Conservation (phyloP, 2,888 invertebrate species). For the Epistrophella euchroma region DNA sequence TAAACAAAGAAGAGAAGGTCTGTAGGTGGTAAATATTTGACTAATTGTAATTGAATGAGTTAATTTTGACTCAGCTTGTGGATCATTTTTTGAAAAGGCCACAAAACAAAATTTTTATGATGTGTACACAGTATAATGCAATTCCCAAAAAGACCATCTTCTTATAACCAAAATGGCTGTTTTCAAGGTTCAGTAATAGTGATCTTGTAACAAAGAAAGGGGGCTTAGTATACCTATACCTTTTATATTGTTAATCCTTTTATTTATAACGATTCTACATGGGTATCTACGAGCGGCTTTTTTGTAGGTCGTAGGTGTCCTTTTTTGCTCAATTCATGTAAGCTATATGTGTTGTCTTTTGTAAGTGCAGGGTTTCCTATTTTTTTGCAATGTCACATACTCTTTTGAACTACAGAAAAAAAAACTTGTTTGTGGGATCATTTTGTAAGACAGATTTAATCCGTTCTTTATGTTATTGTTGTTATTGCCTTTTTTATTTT, state of each 20-base stretch:
- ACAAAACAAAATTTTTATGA: too few species aligned
- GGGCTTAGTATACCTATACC: background rate
- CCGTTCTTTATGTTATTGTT: conserved; percentile 55
- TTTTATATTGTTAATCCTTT: conserved; percentile 28
- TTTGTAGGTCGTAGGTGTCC: conserved; percentile 43
- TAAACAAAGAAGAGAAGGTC: conserved; percentile 50
- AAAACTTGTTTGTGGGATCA: conserved; percentile 50
- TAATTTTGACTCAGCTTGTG: conserved; percentile 50
- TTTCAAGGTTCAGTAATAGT: background rate
- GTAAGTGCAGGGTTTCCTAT: background rate
- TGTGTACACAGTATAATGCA: background rate
- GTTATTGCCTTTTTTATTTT: background rate
- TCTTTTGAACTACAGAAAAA: conserved; percentile 6
- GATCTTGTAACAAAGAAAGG: conserved; percentile 42
- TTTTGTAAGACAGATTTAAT: conserved; percentile 64
- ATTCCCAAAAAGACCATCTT: conserved; percentile 9
- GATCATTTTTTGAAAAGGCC: background rate
- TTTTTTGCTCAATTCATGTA: conserved; percentile 44
- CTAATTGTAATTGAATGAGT: conserved; percentile 68
- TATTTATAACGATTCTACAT: conserved; percentile 1
- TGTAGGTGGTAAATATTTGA: conserved; percentile 64
- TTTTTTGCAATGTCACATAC: conserved; percentile 46
- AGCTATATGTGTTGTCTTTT: conserved; percentile 36
- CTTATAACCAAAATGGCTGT: conserved; percentile 36
- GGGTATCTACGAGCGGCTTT: conserved; percentile 26